phyloP scores from a whole-genome alignment of 2,888 invertebrate genomes.

The Chrysomela aeneicollis region DNA sequence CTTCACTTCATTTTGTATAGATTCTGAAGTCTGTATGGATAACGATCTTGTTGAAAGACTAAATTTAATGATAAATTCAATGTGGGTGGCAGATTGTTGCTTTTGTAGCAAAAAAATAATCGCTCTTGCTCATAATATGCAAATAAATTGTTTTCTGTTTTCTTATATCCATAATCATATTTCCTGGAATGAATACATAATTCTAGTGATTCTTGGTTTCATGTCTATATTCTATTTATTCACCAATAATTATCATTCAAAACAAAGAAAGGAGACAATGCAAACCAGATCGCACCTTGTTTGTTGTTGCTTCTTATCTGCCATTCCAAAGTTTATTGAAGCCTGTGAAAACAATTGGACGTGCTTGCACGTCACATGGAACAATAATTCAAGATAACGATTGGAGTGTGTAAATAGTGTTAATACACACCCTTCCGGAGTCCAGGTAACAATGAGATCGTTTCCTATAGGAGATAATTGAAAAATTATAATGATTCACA shows the following conservation, averaged over 20 bases:
- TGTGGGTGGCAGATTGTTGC: no score
- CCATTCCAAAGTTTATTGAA: conserved; percentile 18
- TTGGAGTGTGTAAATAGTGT: conserved; percentile 1
- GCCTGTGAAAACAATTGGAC: conserved; percentile 2
- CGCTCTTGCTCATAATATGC: no score
- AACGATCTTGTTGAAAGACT: no score
- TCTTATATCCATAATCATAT: no score
- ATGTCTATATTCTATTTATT: no score
- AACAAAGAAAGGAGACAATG: neutral
- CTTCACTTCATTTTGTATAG: no score
- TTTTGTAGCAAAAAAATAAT: no score
- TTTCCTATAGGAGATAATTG: neutral
- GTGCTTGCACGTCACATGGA: conserved; percentile 4
- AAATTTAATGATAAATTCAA: no score
- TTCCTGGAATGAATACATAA: no score
- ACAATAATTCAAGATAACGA: conserved; percentile 16
- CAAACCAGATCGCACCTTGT: conserved; percentile 19
- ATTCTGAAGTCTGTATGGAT: no score
- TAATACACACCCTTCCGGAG: conserved; percentile 9
- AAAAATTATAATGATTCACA: neutral
- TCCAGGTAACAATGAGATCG: neutral
- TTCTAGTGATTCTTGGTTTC: no score
- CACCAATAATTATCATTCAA: neutral
- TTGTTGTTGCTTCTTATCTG: conserved; percentile 13
- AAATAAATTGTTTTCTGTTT: no score